Evolutionary conservation across 2,888 invertebrate species (phyloP).

Genomic region (Euphydryas editha): DNA sequence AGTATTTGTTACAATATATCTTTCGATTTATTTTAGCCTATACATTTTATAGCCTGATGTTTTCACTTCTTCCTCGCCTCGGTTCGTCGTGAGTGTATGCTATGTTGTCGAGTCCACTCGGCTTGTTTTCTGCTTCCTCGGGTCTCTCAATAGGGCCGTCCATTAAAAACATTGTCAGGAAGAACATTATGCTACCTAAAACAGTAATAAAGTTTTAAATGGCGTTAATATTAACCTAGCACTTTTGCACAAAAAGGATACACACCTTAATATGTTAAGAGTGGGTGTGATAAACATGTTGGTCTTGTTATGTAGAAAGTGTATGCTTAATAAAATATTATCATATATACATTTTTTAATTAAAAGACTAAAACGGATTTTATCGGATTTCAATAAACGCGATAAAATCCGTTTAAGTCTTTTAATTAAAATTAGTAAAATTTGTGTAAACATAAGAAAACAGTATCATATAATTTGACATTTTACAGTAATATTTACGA

Average conservation of each 20-base stretch:
- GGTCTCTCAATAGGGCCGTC: constrained; percentile 77
- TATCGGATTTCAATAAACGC: too few species aligned
- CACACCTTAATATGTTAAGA: not conserved
- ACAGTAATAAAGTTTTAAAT: not conserved
- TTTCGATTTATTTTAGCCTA: not conserved
- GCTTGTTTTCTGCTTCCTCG: constrained; percentile 18
- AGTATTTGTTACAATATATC: not conserved
- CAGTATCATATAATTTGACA: not conserved
- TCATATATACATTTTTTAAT: too few species aligned
- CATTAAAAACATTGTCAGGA: constrained; percentile 92
- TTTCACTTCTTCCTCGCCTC: constrained; percentile 31
- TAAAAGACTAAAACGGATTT: too few species aligned
- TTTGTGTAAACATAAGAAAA: too few species aligned
- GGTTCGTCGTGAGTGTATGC: constrained; percentile 33
- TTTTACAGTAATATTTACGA: not conserved
- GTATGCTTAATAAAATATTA: too few species aligned
- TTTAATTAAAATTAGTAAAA: too few species aligned
- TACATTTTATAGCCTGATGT: constrained; percentile 38
- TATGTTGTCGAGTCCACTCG: constrained; percentile 32
- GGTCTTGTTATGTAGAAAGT: too few species aligned
- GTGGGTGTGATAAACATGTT: too few species aligned
- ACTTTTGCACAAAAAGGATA: too few species aligned
- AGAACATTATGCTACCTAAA: constrained; percentile 91
- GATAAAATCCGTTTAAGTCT: too few species aligned
- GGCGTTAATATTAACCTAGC: not conserved